Base-by-base conservation (phyloP, 2,113 vertebrate species). In the Turnix velox region DNA sequence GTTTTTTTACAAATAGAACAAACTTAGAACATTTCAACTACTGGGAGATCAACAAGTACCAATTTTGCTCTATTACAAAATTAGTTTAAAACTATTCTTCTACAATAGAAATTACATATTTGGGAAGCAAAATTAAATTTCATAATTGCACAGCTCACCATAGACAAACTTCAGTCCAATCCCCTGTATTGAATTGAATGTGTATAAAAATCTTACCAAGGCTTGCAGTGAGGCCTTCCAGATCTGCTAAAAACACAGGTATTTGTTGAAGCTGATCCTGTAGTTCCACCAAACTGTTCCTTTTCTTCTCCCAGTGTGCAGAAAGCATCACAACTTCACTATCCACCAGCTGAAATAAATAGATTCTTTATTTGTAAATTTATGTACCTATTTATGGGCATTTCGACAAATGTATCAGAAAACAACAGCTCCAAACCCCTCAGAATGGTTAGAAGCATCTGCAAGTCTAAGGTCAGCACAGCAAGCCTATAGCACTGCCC, bases 311-410 rank as follows among this genome's bases (percentile, higher is more conserved):
- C 99, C 99, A 99, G 40, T 99, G 98, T 3, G 98, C 99, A 6
- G 98, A 99, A 14, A 99, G 98, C 98, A 99, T 98, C 63, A 99
- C 99, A 75, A 99, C 97, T 93, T 99, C 98, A 16, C 98, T 99
- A 77, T 99, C 98, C 35, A 98, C 98, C 52, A 97, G 95, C 99
- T 99, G 94, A 55, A 97, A 97, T 45, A 94, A 84, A 63, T 19
- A 71, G 69, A 28, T 45, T 51, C 8, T 68, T 90, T 33, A 92
- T 22, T 27, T 87, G 27, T 15, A 42, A 72, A 49, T 65, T 66
- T 22, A 62, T 12, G 3, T 45, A 57, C 28, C n/a, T 66, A 22
- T 45, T 81, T 59, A 71, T 5, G 1, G 93, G 14, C 24, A 67
- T 54, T 52, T n/a, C 51, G 40, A 84, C 12, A 54, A 8, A 31